Conservation (phyloP, 2,888 invertebrate genomes). For the Tetramorium bicarinatum region DNA sequence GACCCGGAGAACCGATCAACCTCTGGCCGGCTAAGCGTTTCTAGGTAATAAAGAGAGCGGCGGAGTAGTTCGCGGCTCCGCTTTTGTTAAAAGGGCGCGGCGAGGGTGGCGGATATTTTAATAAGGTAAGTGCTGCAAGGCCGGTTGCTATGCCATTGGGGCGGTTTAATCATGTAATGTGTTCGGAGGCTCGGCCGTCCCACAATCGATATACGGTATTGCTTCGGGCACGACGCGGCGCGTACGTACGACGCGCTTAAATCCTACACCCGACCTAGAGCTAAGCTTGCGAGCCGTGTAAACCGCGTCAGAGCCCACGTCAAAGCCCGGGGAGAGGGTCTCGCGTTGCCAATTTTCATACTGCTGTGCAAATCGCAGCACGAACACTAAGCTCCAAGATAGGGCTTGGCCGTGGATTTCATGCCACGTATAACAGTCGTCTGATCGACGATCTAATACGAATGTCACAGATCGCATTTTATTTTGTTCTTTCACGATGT, state of each 20-base stretch:
- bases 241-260: slow-evolving; percentile 78
- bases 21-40: slow-evolving; percentile 53
- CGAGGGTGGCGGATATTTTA: slow-evolving; percentile 84
- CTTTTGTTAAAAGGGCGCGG: slow-evolving; percentile 76
- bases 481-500: not conserved
- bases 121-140: slow-evolving; percentile 86
- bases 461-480: not conserved
- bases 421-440: not conserved
- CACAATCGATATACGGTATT: slow-evolving; percentile 85
- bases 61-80: slow-evolving; percentile 65
- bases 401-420: too few species aligned
- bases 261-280: slow-evolving; percentile 76
- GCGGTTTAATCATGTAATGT: slow-evolving; percentile 86
- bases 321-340: not conserved
- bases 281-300: slow-evolving; percentile 55
- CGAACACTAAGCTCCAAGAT: not conserved
- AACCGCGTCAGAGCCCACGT: slow-evolving; percentile 11
- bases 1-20: slow-evolving; percentile 44
- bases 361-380: slow-evolving; percentile 4
- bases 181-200: slow-evolving; percentile 83
- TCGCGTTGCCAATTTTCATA: not conserved
- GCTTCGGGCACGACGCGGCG: slow-evolving; percentile 82
- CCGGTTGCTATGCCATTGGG: slow-evolving; percentile 82
- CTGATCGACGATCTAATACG: not conserved
- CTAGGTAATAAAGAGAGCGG: slow-evolving; percentile 61